These are phyloP conservation scores for Stichodactyla mertensii DNA, from an alignment of 64 coral and sea anemone species.

Conservation along the genomic window DNA sequence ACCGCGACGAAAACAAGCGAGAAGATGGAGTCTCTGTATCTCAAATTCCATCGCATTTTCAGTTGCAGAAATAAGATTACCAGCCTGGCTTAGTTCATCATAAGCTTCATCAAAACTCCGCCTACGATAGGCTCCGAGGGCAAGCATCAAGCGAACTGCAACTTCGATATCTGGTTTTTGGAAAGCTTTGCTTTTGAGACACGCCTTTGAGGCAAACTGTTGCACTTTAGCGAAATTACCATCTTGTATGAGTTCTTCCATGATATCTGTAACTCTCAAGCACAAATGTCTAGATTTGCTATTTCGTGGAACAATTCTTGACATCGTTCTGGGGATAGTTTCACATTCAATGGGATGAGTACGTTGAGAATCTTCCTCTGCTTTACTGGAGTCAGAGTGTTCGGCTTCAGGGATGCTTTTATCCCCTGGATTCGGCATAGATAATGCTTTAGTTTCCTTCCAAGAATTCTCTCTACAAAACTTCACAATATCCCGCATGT, in stretches of 20 bases:
- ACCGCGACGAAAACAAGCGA: constrained; percentile 32
- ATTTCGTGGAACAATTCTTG: neutral
- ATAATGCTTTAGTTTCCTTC: neutral
- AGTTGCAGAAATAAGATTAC: constrained; percentile 15
- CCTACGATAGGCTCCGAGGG: constrained; percentile 29
- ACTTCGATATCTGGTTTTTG: constrained; percentile 28
- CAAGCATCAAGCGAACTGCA: constrained; percentile 38
- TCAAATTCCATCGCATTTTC: constrained; percentile 31
- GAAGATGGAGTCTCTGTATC: constrained; percentile 30
- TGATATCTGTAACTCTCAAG: constrained; percentile 20
- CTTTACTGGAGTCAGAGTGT: neutral
- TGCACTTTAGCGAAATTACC: constrained; percentile 30
- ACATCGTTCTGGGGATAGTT: neutral
- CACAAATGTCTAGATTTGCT: neutral
- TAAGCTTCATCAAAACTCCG: constrained; percentile 25
- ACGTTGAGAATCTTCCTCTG: neutral
- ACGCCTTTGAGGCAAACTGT: constrained; percentile 26
- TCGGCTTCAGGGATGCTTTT: neutral
- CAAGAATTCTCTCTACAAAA: constrained; percentile 35
- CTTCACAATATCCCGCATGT: constrained; percentile 28
- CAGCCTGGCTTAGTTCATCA: constrained; percentile 22
- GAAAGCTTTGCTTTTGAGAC: neutral
- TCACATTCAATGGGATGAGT: neutral
- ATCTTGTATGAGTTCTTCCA: constrained; percentile 37
- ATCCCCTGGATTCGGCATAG: neutral